These are phyloP conservation scores for Thinocorus orbignyianus DNA, from an alignment of 2,113 vertebrate species.

Conservation along the genomic window DNA sequence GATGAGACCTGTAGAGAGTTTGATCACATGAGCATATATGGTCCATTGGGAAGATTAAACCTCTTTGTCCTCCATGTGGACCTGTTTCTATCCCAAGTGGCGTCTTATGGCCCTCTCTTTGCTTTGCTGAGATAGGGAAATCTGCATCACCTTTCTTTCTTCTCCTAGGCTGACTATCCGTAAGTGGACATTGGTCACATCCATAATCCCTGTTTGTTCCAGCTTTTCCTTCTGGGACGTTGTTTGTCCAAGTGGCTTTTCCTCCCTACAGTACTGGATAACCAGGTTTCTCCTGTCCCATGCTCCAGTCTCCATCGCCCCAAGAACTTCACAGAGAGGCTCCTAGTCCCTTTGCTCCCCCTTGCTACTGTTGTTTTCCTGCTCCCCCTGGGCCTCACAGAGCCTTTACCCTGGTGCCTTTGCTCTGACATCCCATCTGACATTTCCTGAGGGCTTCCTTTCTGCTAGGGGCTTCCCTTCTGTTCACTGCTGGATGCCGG, in stretches of 20 bases:
- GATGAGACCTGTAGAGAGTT: background rate
- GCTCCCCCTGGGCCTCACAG: background rate
- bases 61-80: background rate
- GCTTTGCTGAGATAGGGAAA: background rate
- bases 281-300: background rate
- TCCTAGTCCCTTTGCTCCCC: background rate
- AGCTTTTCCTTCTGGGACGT: background rate
- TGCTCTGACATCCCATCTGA: background rate
- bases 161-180: background rate
- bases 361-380: background rate
- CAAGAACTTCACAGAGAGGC: background rate
- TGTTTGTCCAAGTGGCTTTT: rapidly evolving
- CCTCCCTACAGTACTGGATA: background rate
- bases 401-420: background rate
- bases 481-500: rapidly evolving
- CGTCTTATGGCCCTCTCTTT: background rate
- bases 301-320: background rate
- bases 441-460: background rate
- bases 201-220: background rate
- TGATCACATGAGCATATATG: background rate
- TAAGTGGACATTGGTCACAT: background rate
- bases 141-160: background rate
- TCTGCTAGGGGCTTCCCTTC: background rate
- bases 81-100: background rate
- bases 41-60: background rate